Conservation (phyloP, 1,140 invertebrate genomes). For the Halictus rubicundus region DNA sequence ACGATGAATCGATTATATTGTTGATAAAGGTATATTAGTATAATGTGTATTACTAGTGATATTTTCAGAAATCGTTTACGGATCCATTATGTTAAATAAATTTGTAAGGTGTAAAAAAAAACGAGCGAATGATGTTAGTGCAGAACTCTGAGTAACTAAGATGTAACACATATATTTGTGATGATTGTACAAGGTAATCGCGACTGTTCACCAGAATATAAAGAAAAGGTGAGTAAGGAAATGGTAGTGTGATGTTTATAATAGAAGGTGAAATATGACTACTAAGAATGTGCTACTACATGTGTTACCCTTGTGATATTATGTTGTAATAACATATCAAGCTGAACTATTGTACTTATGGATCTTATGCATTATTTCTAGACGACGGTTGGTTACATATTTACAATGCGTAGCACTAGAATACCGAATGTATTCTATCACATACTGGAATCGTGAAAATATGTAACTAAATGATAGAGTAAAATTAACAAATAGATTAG, state of each 20-base stretch:
- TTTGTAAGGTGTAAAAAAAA: conserved; percentile 6
- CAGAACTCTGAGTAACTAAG: conserved; percentile 15
- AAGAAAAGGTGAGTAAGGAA: neutral
- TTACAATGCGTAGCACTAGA: conserved; percentile 56
- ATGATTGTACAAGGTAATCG: conserved; percentile 26
- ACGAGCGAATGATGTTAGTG: conserved; percentile 14
- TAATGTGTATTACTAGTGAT: conserved; percentile 40
- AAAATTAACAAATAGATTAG: conserved; percentile 21
- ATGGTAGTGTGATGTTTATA: conserved; percentile 9
- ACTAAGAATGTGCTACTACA: conserved; percentile 23
- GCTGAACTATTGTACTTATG: conserved; percentile 45
- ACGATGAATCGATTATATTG: neutral
- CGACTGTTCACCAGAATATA: neutral
- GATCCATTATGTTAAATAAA: conserved; percentile 32
- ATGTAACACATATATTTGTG: conserved; percentile 17
- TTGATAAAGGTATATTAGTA: conserved; percentile 1
- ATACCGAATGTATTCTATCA: conserved; percentile 60
- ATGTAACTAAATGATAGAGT: conserved; percentile 49
- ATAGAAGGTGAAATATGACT: conserved; percentile 6
- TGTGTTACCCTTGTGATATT: conserved; percentile 17
- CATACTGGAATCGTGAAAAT: conserved; percentile 42
- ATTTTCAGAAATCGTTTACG: conserved; percentile 53
- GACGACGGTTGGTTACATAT: conserved; percentile 57
- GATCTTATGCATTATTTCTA: conserved; percentile 61
- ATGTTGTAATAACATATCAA: conserved; percentile 5